Evolutionary conservation across 2,113 vertebrate species (phyloP).

Genomic region (Rousettus leschenaultii): DNA sequence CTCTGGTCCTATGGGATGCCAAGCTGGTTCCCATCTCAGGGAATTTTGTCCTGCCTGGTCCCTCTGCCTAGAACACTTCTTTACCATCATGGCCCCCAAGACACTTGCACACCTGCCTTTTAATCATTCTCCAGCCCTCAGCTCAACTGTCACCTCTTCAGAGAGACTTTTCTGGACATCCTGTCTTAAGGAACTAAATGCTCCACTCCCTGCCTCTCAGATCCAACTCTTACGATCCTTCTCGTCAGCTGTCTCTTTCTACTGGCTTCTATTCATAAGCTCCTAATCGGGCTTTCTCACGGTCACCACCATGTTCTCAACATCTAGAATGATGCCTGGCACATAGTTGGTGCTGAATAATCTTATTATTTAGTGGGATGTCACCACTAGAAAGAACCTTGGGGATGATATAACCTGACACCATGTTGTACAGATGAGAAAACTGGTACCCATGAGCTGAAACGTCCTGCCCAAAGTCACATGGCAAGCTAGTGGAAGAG

Average conservation of each 20-base stretch:
- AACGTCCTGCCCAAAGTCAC: not conserved
- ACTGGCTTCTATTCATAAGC: not conserved
- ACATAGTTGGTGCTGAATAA: not conserved
- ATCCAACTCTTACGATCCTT: not conserved
- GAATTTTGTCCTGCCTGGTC: not conserved
- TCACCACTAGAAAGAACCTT: not conserved
- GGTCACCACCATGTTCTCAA: not conserved
- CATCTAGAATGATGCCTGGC: not conserved
- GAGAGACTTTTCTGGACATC: not conserved
- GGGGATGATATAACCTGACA: not conserved
- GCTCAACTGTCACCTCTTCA: not conserved
- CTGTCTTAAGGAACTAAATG: not conserved
- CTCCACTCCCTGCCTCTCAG: not conserved
- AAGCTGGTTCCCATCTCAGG: not conserved
- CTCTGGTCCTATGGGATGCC: not conserved
- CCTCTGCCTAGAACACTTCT: not conserved
- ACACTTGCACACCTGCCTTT: not conserved
- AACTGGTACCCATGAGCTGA: not conserved
- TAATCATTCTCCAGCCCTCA: not conserved
- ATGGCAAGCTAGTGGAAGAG: not conserved
- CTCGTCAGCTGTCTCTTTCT: not conserved
- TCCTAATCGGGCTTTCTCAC: not conserved
- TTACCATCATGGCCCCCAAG: no score
- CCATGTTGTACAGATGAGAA: not conserved
- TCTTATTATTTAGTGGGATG: not conserved